Evolutionary conservation across 2,888 invertebrate species (phyloP), one percentile per base, ranked within the genome.

Genomic region (Anodontia alba): DNA sequence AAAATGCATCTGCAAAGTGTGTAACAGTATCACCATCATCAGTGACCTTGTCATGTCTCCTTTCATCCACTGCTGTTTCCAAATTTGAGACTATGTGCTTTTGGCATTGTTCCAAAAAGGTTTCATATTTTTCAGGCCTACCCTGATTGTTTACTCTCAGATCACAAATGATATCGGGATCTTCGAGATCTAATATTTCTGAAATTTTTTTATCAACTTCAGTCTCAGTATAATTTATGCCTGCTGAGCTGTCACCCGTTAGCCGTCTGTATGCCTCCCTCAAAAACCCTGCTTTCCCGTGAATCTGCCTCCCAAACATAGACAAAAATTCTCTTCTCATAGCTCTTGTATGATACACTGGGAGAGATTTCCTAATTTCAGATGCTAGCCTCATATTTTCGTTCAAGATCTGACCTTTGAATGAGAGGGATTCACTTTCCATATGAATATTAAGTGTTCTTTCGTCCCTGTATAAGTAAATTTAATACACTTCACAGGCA

Each of bases 381-480:
- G 76, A 5, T 51, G 71, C 20, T 31, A 57, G 51, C 26, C 68
- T 38, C 26, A 31, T 51, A 46, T 76, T 76, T 76, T 76, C 49
- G 42, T 15, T 31, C 54, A 76, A 36, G 7, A 76, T 36, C 8
- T 42, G 31, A 62, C 43, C 42, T 76, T 71, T 17, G 42, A 43
- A 26, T 23, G 71, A 33, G 33, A 20, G 3, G 49, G 5, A 17
- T 15, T 3, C 1, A 76, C 71, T 66, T 43, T 73, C 78, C 78
- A 78, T n/a, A 78, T 2, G 33, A 78, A 78, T 2, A 49, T 46
- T 33, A 78, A 20, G 36, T 78, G 67, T 70, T 78, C 78, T 70
- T 78, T 78, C 29, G 46, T 26, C 10, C 78, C n/a, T n/a, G n/a
- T n/a, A n/a, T n/a, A n/a, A n/a, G n/a, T n/a, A n/a, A n/a, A n/a